A percentile compares a stretch with the other conserved stretches of the same genome.
phyloP scores from a whole-genome alignment of 1,140 invertebrate species.

The Oryzaephilus surinamensis region DNA sequence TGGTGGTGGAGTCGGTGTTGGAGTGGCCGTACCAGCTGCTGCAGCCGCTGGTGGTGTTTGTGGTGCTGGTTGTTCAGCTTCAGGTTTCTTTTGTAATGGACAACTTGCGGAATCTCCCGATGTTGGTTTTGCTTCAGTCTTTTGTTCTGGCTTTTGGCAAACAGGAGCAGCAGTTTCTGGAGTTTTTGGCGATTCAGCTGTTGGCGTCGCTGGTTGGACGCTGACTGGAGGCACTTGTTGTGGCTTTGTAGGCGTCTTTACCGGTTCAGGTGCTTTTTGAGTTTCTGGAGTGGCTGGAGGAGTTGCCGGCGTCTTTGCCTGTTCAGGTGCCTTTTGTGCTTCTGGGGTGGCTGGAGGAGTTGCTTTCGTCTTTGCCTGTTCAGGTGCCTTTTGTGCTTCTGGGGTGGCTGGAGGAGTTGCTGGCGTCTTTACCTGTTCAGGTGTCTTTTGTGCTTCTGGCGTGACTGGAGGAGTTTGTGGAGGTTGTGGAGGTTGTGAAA shows the following conservation, averaged over 20 bases:
- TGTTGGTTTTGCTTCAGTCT: slow-evolving; percentile 3
- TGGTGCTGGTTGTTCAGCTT: background rate
- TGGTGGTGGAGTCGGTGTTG: slow-evolving; percentile 19
- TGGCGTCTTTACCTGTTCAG: background rate
- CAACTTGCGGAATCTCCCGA: slow-evolving; percentile 15
- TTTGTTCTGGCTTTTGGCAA: slow-evolving; percentile 13
- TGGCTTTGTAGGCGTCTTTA: slow-evolving; percentile 4
- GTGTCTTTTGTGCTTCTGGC: slow-evolving; percentile 13
- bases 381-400: slow-evolving; percentile 5
- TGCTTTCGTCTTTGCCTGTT: slow-evolving; percentile 1
- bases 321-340: slow-evolving; percentile 15
- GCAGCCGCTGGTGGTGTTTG: slow-evolving; percentile 3
- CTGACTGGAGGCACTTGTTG: background rate
- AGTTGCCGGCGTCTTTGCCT: slow-evolving; percentile 7
- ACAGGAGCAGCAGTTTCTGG: slow-evolving; percentile 12
- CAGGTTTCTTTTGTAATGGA: slow-evolving; percentile 11
- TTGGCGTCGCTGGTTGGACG: background rate
- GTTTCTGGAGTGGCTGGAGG: slow-evolving; percentile 9
- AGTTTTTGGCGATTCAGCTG: slow-evolving; percentile 15
- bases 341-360: slow-evolving; percentile 10
- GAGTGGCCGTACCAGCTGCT: background rate
- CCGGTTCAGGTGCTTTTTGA: background rate
- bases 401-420: background rate
- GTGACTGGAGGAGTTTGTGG: slow-evolving; percentile 2
- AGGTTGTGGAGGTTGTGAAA: slow-evolving; percentile 13